A percentile compares a stretch with the other conserved stretches of the same genome.
These are phyloP conservation scores for Pseudomyrmex pallidus DNA, from an alignment of 1,140 invertebrate species.

Conservation along the genomic window DNA sequence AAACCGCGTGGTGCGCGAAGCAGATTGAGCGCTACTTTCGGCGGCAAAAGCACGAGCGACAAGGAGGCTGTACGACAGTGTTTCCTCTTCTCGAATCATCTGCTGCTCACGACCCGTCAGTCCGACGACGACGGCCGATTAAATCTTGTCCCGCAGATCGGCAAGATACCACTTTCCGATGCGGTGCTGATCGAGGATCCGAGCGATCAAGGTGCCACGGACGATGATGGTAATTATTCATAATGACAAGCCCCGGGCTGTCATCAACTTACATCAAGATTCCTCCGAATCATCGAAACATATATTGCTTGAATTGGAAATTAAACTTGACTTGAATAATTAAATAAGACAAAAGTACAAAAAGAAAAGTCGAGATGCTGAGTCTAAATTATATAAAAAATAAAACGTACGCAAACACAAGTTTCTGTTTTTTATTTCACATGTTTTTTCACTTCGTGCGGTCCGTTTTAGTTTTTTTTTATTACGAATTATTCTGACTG, in stretches of 20 bases:
- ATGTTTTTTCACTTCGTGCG: not conserved
- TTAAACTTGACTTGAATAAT: not conserved
- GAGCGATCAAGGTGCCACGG: constrained; percentile 86
- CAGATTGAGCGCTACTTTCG: constrained; percentile 87
- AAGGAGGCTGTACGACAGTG: constrained; percentile 92
- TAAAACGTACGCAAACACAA: not conserved
- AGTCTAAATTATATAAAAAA: not conserved
- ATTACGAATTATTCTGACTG: not conserved
- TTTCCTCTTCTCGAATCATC: constrained; percentile 95
- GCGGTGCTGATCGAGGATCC: constrained; percentile 94
- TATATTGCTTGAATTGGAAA: not conserved
- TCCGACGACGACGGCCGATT: constrained; percentile 89
- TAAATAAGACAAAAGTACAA: not conserved
- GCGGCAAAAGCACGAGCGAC: constrained; percentile 85
- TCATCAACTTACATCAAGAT: not conserved
- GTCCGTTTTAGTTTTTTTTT: not conserved
- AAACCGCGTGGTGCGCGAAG: constrained; percentile 87
- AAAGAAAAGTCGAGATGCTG: too few relatives aligned
- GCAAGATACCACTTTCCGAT: constrained; percentile 93
- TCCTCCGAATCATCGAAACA: not conserved
- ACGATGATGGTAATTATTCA: constrained; percentile 87
- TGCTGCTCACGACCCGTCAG: constrained; percentile 91
- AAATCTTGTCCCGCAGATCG: constrained; percentile 93
- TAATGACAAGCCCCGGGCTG: constrained; percentile 45
- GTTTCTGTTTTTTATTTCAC: not conserved